A percentile compares a stretch with the other conserved stretches of the same genome.
These are phyloP conservation scores for Todiramphus chloris DNA, from an alignment of 2,113 vertebrate species.

Conservation along the genomic window DNA sequence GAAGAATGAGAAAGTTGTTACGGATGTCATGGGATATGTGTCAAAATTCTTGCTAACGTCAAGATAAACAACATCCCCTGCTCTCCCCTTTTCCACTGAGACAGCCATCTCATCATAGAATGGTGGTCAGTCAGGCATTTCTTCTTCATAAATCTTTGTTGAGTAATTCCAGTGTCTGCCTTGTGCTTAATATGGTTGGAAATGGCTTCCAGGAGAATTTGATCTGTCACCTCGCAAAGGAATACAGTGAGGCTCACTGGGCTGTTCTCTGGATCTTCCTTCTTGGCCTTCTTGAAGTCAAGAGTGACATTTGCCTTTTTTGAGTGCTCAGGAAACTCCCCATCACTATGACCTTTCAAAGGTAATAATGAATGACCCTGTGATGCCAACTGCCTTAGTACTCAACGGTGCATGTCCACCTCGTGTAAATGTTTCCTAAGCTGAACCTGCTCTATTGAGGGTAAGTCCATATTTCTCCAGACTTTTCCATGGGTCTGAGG, in stretches of 20 bases:
- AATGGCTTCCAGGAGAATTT: neutral
- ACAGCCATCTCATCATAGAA: neutral
- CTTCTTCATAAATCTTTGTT: neutral
- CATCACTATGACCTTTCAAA: neutral
- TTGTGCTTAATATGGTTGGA: neutral
- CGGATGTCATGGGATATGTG: neutral
- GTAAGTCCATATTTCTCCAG: neutral
- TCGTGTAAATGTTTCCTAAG: neutral
- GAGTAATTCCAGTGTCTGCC: rapidly evolving
- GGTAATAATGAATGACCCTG: neutral
- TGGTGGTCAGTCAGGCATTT: neutral
- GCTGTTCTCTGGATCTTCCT: neutral
- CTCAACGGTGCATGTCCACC: neutral
- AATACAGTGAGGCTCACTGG: neutral
- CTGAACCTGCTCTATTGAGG: neutral
- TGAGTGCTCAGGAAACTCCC: neutral
- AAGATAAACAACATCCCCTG: neutral
- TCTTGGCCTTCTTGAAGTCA: neutral
- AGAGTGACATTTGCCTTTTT: neutral
- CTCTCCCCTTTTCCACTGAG: neutral
- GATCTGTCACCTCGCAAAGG: neutral
- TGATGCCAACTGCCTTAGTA: neutral
- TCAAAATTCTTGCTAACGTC: neutral
- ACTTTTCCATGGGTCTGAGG: neutral
- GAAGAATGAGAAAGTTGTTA: neutral